A percentile compares a stretch with the other conserved stretches of the same genome.
These are phyloP conservation scores for Tangara arthus DNA, from an alignment of 2,797 vertebrate genomes.

Conservation along the genomic window DNA sequence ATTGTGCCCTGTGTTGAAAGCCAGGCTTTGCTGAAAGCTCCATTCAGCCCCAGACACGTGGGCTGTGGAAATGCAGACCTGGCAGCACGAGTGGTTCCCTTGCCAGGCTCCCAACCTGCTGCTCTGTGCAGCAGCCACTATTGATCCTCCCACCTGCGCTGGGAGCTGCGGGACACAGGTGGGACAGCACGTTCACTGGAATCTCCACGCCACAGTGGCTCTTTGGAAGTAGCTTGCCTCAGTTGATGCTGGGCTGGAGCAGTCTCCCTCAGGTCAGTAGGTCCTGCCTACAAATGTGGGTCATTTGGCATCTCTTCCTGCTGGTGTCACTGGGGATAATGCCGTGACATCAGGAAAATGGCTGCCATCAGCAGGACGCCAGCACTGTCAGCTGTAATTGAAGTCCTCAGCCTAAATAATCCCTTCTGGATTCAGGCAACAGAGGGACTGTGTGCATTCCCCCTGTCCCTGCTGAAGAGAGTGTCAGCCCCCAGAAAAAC, in stretches of 20 bases:
- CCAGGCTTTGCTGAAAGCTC: not conserved
- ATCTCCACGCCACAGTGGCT: not conserved
- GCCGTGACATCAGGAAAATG: not conserved
- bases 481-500: not conserved
- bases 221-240: not conserved
- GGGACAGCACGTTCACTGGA: not conserved
- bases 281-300: conserved; percentile 33
- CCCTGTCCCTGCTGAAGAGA: not conserved
- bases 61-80: not conserved
- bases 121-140: not conserved
- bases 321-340: not conserved
- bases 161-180: accelerated
- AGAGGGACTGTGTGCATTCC: not conserved
- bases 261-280: conserved; percentile 29
- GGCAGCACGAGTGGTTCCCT: not conserved
- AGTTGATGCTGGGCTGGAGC: not conserved
- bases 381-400: not conserved
- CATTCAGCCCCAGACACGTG: accelerated
- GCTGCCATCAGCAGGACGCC: not conserved
- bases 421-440: not conserved
- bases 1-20: not conserved
- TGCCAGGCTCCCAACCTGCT: not conserved
- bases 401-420: not conserved
- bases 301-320: not conserved
- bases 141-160: not conserved